These are phyloP conservation scores for Polydrusus tereticollis DNA, from an alignment of 2,888 invertebrate genomes.

Conservation along the genomic window DNA sequence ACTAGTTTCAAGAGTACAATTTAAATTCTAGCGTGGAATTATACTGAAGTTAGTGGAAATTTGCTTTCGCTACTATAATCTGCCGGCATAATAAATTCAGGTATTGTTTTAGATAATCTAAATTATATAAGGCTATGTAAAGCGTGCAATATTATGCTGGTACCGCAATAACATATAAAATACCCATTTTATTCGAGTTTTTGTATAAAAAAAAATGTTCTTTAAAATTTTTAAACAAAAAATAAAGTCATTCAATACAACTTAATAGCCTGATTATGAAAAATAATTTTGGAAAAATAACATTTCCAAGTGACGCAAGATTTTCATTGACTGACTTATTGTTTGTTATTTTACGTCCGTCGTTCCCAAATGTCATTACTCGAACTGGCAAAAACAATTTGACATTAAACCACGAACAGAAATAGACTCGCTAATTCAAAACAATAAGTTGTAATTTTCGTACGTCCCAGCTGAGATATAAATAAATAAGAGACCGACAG, in stretches of 20 bases:
- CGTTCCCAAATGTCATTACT: slow-evolving; percentile 18
- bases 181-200: neutral
- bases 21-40: slow-evolving; percentile 10
- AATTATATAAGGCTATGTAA: slow-evolving; percentile 2
- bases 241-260: too few relatives aligned
- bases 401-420: slow-evolving; percentile 27
- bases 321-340: neutral
- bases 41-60: slow-evolving; percentile 10
- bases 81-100: neutral
- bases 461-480: slow-evolving; percentile 16
- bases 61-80: slow-evolving; percentile 4
- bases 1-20: slow-evolving; percentile 8
- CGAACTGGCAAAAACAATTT: slow-evolving; percentile 16
- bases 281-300: neutral
- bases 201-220: neutral
- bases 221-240: too few relatives aligned
- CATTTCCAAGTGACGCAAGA: neutral
- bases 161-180: neutral
- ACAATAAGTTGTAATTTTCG: slow-evolving; percentile 28
- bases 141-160: neutral
- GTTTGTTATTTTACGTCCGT: neutral
- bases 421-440: slow-evolving; percentile 21
- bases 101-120: slow-evolving; percentile 11
- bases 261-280: neutral
- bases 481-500: neutral